A percentile compares a stretch with the other conserved stretches of the same genome.
phyloP scores from a whole-genome alignment of 1,140 invertebrate genomes.

The Harlomillsia oculata region DNA sequence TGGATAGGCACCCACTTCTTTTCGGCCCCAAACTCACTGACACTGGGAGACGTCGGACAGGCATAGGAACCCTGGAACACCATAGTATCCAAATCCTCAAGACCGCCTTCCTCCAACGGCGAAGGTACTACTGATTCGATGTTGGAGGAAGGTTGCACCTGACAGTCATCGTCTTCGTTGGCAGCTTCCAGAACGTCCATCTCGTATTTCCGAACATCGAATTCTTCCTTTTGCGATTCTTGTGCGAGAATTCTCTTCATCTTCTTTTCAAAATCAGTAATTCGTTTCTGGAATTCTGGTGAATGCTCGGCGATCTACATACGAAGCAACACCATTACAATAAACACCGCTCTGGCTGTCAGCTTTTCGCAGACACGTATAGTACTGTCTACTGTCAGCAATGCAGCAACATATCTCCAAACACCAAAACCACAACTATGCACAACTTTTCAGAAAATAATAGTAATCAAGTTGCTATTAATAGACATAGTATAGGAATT shows the following conservation, averaged over 20 bases:
- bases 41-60: background rate
- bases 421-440: too few species aligned
- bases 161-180: conserved; percentile 7
- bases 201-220: conserved; percentile 32
- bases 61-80: conserved; percentile 2
- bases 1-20: conserved; percentile 23
- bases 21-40: background rate
- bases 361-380: background rate
- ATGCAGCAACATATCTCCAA: too few species aligned
- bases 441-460: too few species aligned
- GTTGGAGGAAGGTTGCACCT: background rate
- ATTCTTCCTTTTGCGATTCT: conserved; percentile 23
- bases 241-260: conserved; percentile 23
- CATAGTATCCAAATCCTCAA: background rate
- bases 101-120: background rate
- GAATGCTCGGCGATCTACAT: conserved; percentile 24
- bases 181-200: conserved; percentile 28
- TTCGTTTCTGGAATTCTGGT: conserved; percentile 15
- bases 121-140: background rate
- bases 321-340: background rate
- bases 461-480: too few species aligned
- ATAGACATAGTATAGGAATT: too few species aligned
- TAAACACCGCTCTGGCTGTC: background rate
- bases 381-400: too few species aligned
- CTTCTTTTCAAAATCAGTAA: conserved; percentile 25